These are phyloP conservation scores for Desmodus rotundus DNA, from an alignment of 2,113 vertebrate genomes.

Conservation along the genomic window DNA sequence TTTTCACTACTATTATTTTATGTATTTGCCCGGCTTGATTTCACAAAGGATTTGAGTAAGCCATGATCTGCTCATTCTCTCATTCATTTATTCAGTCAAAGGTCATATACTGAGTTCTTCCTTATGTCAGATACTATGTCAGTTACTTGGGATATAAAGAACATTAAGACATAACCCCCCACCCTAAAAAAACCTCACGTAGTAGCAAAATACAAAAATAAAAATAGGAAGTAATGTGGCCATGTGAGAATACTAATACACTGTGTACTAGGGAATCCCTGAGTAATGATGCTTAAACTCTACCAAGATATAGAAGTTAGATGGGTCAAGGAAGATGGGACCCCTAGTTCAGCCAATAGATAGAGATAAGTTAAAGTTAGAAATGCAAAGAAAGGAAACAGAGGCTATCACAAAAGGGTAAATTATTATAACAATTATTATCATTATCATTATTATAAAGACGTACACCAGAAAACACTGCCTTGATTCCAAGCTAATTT, in stretches of 20 bases:
- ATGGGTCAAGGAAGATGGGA: not conserved
- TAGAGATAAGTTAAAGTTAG: not conserved
- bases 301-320: not conserved
- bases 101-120: not conserved
- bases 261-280: not conserved
- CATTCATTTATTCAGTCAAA: not conserved
- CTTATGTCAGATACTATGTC: not conserved
- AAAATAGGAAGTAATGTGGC: not conserved
- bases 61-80: not conserved
- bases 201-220: not conserved
- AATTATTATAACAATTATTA: not conserved
- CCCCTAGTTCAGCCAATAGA: not conserved
- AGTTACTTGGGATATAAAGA: not conserved
- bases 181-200: not conserved
- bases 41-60: not conserved
- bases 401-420: not conserved
- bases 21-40: not conserved
- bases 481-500: not conserved
- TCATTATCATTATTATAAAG: not conserved
- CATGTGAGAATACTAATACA: not conserved
- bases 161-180: not conserved
- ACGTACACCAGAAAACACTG: not conserved
- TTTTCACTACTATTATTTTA: not conserved
- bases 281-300: not conserved
- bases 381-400: not conserved